Evolutionary conservation across 2,888 invertebrate genomes (phyloP), one percentile per base, ranked within the genome.

Genomic region (Ephialtes manifestator): DNA sequence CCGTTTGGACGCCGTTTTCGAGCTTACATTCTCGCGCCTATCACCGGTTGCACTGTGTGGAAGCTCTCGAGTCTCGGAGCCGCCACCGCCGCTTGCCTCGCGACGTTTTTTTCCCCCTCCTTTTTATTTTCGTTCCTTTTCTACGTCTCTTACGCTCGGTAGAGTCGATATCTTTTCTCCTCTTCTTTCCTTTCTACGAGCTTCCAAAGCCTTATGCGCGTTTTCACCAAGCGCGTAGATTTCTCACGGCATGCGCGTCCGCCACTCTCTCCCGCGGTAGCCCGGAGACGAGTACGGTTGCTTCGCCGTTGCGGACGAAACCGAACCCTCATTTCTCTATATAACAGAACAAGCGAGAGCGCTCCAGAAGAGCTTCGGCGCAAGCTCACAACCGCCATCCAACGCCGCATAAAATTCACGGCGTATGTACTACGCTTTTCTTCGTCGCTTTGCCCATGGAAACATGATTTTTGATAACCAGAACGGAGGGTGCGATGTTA

Each of bases 361-460:
- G 88, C 89, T 86, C 89, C 89, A 89, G 83, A 86, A 83, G 86
- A 81, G 87, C 87, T 86, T 90, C 85, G 74, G 91, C 92, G 92
- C 91, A 91, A 90, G 86, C 92, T 89, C 91, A 55, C 68, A 35
- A 65, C 46, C 81, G 77, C 81, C 74, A 68, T 43, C 71, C 48
- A 39, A 72, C 60, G 60, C 65, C 51, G 35, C 68, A 67, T 75
- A 58, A 67, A 60, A 43, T 58, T 28, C 80, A 55, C 75, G 48
- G 55, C 72, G 72, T 71, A 39, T 39, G 4, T 24, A 18, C 39
- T 13, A 20, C 5, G 13, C 65, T 11, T 67, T 58, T 58, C 31
- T 13, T 43, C 63, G 28, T n/a, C 8, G 18, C 31, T 48, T 7
- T 46, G 13, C 13, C 60, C 31, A 63, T 48, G 31, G 63, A 2